Conservation (phyloP, 2,113 vertebrate genomes). For the Pollachius pollachius region DNA sequence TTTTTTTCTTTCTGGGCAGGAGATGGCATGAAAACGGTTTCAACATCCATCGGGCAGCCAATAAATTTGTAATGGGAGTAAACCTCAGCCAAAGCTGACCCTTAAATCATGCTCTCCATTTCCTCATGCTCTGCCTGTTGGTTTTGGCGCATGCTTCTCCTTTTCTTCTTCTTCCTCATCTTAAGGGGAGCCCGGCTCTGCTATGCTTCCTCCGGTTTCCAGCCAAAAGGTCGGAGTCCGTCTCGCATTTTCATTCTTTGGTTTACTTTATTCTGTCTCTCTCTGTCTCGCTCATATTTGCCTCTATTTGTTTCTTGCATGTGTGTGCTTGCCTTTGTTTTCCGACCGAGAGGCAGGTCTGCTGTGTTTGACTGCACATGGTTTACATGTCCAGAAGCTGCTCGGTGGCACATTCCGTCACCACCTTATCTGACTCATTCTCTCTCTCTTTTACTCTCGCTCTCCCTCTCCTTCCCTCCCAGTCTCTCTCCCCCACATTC, state of each 20-base stretch:
- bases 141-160: constrained; percentile 29
- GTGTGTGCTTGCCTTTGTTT: neutral
- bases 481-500: neutral
- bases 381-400: neutral
- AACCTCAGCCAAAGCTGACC: constrained; percentile 37
- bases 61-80: constrained; percentile 38
- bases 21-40: constrained; percentile 15
- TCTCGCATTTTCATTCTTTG: neutral
- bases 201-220: constrained; percentile 30
- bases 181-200: constrained; percentile 21
- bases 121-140: constrained; percentile 28
- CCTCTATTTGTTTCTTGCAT: neutral
- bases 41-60: neutral
- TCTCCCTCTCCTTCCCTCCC: constrained; percentile 10
- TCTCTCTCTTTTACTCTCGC: neutral
- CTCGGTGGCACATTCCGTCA: neutral
- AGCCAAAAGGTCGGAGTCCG: constrained; percentile 8
- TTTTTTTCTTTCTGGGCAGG: constrained; percentile 16
- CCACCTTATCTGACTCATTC: neutral
- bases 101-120: constrained; percentile 30
- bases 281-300: neutral
- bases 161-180: constrained; percentile 12
- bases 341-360: neutral
- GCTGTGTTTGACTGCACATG: constrained; percentile 17
- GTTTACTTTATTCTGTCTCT: no score